Percentiles rank a stretch among this genome's conserved stretches.
phyloP scores from a whole-genome alignment of 2,113 vertebrate species.

The Quiscalus mexicanus region DNA sequence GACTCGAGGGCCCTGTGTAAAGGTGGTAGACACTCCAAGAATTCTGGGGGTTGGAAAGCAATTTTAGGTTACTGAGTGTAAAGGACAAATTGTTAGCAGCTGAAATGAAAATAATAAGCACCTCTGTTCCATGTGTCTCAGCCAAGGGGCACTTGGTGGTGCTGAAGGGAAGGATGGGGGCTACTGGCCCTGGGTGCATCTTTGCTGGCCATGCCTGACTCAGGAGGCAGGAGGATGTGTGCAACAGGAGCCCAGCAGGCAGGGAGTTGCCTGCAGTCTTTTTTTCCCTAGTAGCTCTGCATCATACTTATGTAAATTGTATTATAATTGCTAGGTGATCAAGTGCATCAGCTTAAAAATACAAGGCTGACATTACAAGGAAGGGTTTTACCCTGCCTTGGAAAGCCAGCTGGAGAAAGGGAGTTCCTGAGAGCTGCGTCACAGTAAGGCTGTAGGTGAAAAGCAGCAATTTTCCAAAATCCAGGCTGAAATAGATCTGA shows the following conservation, averaged over 20 bases:
- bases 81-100: not conserved
- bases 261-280: not conserved
- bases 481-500: not conserved
- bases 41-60: not conserved
- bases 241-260: not conserved
- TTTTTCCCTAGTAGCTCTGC: not conserved
- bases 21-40: not conserved
- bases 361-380: not conserved
- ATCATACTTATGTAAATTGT: not conserved
- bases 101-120: not conserved
- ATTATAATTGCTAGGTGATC: not conserved
- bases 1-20: not conserved
- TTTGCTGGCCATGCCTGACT: not conserved
- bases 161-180: rapidly evolving
- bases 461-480: not conserved
- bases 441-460: not conserved
- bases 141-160: not conserved
- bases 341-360: not conserved
- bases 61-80: not conserved
- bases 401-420: not conserved
- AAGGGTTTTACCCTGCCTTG: not conserved
- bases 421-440: rapidly evolving
- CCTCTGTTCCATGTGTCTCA: not conserved
- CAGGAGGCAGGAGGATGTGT: not conserved
- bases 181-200: not conserved